These are phyloP conservation scores for Echinometra lucunter DNA, from an alignment of 53 echinoderm and acorn worm genomes.

Conservation along the genomic window DNA sequence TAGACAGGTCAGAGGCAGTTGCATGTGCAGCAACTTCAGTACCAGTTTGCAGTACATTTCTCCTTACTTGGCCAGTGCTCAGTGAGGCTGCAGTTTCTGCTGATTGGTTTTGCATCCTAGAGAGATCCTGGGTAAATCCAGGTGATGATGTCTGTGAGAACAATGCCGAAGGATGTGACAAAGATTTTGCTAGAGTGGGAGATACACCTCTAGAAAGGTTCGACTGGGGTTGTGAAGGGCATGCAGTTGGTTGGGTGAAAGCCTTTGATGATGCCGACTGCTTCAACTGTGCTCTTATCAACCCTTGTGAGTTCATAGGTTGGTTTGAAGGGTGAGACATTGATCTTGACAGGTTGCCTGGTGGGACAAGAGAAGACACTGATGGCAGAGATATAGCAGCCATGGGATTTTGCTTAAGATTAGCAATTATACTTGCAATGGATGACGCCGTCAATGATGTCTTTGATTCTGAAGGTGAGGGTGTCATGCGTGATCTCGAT, in stretches of 20 bases:
- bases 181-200: not conserved
- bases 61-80: not conserved
- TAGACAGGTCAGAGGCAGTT: not conserved
- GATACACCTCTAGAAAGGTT: not conserved
- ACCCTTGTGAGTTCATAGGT: not conserved
- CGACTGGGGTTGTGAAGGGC: not conserved
- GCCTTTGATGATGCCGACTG: not conserved
- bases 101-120: not conserved
- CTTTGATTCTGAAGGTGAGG: conserved; percentile 32
- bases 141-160: not conserved
- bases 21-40: not conserved
- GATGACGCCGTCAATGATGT: conserved; percentile 42
- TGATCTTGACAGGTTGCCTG: not conserved
- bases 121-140: not conserved
- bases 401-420: conserved; percentile 63
- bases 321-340: not conserved
- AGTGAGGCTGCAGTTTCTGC: not conserved
- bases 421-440: conserved; percentile 50
- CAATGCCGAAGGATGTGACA: conserved; percentile 31
- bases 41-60: not conserved
- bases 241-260: not conserved
- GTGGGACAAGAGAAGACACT: conserved; percentile 6
- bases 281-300: conserved; percentile 14
- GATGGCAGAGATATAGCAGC: conserved; percentile 51
- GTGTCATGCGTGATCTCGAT: not conserved